phyloP scores from a whole-genome alignment of 1,140 invertebrate genomes.

The Delia radicum region DNA sequence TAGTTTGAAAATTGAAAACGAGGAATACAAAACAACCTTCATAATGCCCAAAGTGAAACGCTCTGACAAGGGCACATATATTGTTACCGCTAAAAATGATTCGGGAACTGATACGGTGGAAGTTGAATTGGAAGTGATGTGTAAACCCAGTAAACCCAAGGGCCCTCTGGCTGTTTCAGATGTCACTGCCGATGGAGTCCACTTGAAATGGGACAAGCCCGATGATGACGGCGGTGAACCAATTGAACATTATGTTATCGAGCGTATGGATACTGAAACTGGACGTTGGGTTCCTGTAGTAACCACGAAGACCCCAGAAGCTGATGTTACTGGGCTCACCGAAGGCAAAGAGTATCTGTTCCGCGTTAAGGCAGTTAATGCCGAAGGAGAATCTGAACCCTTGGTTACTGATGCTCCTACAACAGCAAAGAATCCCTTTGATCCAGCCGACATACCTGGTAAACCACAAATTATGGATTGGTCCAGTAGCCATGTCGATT shows the following conservation, averaged over 20 bases:
- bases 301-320: slow-evolving; percentile 86
- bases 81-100: slow-evolving; percentile 89
- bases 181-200: slow-evolving; percentile 88
- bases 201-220: slow-evolving; percentile 91
- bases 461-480: slow-evolving; percentile 91
- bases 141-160: slow-evolving; percentile 79
- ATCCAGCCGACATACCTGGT: slow-evolving; percentile 84
- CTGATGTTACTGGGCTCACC: slow-evolving; percentile 81
- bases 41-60: slow-evolving; percentile 78
- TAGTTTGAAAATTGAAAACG: slow-evolving; percentile 86
- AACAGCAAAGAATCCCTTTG: slow-evolving; percentile 90
- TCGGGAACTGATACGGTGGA: slow-evolving; percentile 91
- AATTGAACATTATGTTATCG: slow-evolving; percentile 90
- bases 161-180: slow-evolving; percentile 90
- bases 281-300: slow-evolving; percentile 92
- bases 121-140: slow-evolving; percentile 86
- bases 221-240: slow-evolving; percentile 95
- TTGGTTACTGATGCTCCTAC: slow-evolving; percentile 79
- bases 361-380: slow-evolving; percentile 94
- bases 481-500: slow-evolving; percentile 82
- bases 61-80: slow-evolving; percentile 82
- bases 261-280: slow-evolving; percentile 91
- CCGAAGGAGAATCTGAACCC: slow-evolving; percentile 90
- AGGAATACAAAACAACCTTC: slow-evolving; percentile 93
- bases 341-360: slow-evolving; percentile 98